Evolutionary conservation across 2,888 invertebrate species (phyloP), one percentile per base, ranked within the genome.

Genomic region (Aricia artaxerxes): DNA sequence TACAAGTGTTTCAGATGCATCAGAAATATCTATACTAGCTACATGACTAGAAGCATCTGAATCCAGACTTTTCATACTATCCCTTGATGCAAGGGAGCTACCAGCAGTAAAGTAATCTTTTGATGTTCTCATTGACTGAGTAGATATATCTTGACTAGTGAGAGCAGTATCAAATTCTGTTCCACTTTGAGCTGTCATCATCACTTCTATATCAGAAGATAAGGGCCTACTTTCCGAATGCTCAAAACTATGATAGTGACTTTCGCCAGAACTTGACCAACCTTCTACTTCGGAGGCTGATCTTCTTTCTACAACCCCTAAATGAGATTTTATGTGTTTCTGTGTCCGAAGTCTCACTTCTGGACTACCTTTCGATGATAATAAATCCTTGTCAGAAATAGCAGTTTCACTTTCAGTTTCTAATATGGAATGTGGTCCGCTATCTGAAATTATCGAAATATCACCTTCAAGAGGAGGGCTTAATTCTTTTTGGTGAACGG

Each of bases 1-100:
- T 11, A 99, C 97, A 9, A 99, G 91, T 1, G 99, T 99, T 92
- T 99, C 99, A 0, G 98, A 98, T 44, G 97, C 95, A 90, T 99
- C 99, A 57, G 98, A 98, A 61, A 98, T 96, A 91, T 98, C 98
- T 82, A 98, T 96, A 86, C 98, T 98, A 0, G 97, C 98, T 80
- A 98, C 95, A 89, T 98, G 97, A 31, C 98, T 98, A 0, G 98
- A 98, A 82, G 97, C 97, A 90, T 98, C 97, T 1, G 98, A 98
- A 86, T 98, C 98, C 73, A 98, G 93, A 80, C 98, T 98, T 87
- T 97, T 97, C 97, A 98, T 97, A 82, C 98, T 98, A 87, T 98
- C 98, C 84, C 97, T 96, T 0, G 98, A 98, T 87, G 98, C 98
- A 81, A 98, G 92, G n/a, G 97, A 97, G 85, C 97, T 97, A 1